These are phyloP conservation scores for Drosophila tripunctata DNA, from an alignment of 2,888 invertebrate species.

Conservation along the genomic window DNA sequence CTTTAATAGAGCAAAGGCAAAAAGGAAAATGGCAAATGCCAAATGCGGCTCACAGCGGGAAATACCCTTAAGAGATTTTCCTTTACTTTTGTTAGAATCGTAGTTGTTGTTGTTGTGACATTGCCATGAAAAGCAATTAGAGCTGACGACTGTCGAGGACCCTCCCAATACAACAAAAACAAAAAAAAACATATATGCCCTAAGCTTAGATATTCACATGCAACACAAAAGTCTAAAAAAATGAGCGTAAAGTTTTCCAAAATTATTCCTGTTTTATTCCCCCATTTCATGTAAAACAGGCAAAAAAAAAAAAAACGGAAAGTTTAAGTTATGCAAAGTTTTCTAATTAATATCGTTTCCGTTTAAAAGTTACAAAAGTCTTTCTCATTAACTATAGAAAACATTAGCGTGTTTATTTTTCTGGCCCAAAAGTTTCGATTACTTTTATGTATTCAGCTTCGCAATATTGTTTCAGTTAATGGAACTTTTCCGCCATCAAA, in stretches of 20 bases:
- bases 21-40: slow-evolving; percentile 28
- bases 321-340: slow-evolving; percentile 42
- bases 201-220: neutral
- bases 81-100: slow-evolving; percentile 30
- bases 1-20: slow-evolving; percentile 55
- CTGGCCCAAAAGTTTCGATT: slow-evolving; percentile 16
- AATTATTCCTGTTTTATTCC: slow-evolving; percentile 2
- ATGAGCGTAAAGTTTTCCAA: slow-evolving; percentile 22
- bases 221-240: slow-evolving; percentile 9
- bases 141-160: slow-evolving; percentile 37
- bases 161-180: slow-evolving; percentile 9
- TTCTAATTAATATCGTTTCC: slow-evolving; percentile 57
- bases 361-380: slow-evolving; percentile 32
- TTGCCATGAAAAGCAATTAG: slow-evolving; percentile 64
- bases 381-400: slow-evolving; percentile 8
- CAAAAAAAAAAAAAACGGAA: neutral
- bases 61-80: slow-evolving; percentile 35
- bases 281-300: neutral
- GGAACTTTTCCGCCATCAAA: neutral
- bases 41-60: slow-evolving; percentile 36
- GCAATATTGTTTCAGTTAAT: neutral
- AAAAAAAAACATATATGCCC: neutral
- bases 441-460: neutral
- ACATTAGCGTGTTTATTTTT: slow-evolving; percentile 3
- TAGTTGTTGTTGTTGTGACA: slow-evolving; percentile 44